A percentile compares a stretch with the other conserved stretches of the same genome.
phyloP scores from a whole-genome alignment of 1,140 invertebrate species.

The Leptopilina boulardi region DNA sequence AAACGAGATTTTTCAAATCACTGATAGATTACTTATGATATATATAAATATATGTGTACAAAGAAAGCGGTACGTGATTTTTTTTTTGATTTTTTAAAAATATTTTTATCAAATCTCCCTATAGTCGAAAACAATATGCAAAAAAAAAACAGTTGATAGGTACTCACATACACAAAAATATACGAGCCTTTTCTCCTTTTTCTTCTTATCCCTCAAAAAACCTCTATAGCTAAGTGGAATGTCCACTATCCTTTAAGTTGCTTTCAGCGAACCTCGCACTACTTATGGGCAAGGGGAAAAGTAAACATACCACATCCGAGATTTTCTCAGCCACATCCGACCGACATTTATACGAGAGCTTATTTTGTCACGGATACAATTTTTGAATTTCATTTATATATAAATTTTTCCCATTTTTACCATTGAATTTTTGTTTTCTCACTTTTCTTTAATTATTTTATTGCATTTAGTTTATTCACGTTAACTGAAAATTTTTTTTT shows the following conservation, averaged over 20 bases:
- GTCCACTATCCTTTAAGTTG: constrained; percentile 61
- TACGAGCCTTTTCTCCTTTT: not conserved
- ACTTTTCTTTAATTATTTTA: not conserved
- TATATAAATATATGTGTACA: too few relatives aligned
- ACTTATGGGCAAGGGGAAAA: constrained; percentile 39
- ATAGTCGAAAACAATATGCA: constrained; percentile 51
- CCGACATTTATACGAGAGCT: constrained; percentile 3
- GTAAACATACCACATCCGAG: constrained; percentile 51
- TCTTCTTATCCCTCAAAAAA: constrained; percentile 28
- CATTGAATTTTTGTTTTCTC: too few relatives aligned
- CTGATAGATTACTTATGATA: constrained; percentile 18
- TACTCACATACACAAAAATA: constrained; percentile 43
- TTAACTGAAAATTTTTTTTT: too few relatives aligned
- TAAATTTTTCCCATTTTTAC: not conserved
- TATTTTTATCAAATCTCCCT: constrained; percentile 34
- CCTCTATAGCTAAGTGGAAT: constrained; percentile 59
- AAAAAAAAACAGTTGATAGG: constrained; percentile 48
- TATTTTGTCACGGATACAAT: not conserved
- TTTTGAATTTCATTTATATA: not conserved
- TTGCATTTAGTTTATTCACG: too few relatives aligned
- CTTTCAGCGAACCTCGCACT: constrained; percentile 40
- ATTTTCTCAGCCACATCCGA: constrained; percentile 27
- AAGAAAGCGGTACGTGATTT: not conserved
- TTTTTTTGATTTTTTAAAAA: not conserved
- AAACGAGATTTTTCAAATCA: constrained; percentile 51